Conservation (phyloP, 2,113 vertebrate genomes). For the Gymnobelideus leadbeateri region DNA sequence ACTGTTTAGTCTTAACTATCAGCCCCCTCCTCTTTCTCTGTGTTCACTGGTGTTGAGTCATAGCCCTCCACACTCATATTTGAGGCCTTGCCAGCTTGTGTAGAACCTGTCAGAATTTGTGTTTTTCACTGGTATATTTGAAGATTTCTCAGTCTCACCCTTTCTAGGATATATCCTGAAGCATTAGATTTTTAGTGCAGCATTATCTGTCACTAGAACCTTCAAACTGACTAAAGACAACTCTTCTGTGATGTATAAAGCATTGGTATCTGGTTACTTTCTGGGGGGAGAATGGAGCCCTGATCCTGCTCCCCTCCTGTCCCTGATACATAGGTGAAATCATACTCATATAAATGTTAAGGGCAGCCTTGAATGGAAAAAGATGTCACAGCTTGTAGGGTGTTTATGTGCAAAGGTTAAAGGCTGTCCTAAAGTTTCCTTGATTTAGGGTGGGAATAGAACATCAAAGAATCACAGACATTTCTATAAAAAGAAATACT, state of each 20-base stretch:
- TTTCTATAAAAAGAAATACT: not conserved
- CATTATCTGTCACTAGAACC: slow-evolving; percentile 9
- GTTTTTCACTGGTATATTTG: not conserved
- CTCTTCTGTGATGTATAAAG: not conserved
- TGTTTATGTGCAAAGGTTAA: not conserved
- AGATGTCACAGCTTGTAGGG: not conserved
- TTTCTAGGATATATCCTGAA: not conserved
- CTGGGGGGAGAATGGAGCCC: not conserved
- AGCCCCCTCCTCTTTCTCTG: too few relatives aligned
- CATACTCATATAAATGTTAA: not conserved
- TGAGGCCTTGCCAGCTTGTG: not conserved
- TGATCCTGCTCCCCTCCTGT: too few relatives aligned
- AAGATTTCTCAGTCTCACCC: not conserved
- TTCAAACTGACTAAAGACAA: not conserved
- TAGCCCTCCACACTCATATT: not conserved
- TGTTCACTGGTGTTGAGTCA: not conserved
- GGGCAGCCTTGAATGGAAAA: not conserved
- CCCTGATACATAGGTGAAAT: slow-evolving; percentile 1
- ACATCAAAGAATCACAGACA: not conserved
- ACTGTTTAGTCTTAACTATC: too few relatives aligned
- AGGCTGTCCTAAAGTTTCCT: not conserved
- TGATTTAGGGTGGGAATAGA: not conserved
- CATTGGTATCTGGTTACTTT: not conserved
- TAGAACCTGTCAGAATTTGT: not conserved
- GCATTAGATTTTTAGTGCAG: not conserved